Conservation (phyloP, 35 echinoderm and acorn worm species). For the Ptychodera flava region DNA sequence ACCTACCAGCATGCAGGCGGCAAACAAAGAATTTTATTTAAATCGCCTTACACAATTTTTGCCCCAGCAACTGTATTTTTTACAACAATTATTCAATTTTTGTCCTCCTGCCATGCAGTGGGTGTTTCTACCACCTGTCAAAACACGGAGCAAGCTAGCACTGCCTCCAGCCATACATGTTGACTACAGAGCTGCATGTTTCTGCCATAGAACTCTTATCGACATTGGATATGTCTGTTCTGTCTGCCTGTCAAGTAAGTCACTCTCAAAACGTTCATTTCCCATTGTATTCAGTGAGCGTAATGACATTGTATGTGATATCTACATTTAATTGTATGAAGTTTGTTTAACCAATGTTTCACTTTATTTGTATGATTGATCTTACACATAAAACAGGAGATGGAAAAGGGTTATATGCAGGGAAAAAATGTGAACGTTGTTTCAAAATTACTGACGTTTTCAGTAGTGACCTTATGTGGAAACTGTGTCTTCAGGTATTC, state of each 20-base stretch:
- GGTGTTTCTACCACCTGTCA: conserved; percentile 67
- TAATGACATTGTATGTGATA: too few relatives aligned
- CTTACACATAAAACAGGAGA: background rate
- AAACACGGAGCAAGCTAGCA: conserved; percentile 46
- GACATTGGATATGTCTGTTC: conserved; percentile 97
- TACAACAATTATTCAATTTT: too few relatives aligned
- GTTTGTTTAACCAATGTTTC: background rate
- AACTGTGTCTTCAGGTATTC: too few relatives aligned
- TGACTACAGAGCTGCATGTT: conserved; percentile 91
- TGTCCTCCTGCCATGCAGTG: too few relatives aligned
- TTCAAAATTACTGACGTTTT: background rate
- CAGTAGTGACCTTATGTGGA: too few relatives aligned
- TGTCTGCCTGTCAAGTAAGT: conserved; percentile 94
- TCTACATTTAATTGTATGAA: background rate
- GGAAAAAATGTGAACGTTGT: background rate
- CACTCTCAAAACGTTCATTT: too few relatives aligned
- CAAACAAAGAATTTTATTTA: too few relatives aligned
- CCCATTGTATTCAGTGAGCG: too few relatives aligned
- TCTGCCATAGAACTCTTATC: conserved; percentile 93
- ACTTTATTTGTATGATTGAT: background rate
- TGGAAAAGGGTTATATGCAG: background rate
- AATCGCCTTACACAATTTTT: too few relatives aligned
- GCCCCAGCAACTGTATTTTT: too few relatives aligned
- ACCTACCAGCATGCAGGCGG: too few relatives aligned
- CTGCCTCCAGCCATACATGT: conserved; percentile 90